Conservation (phyloP, 2,888 invertebrate species). For the Drosophila nigritarsus region DNA sequence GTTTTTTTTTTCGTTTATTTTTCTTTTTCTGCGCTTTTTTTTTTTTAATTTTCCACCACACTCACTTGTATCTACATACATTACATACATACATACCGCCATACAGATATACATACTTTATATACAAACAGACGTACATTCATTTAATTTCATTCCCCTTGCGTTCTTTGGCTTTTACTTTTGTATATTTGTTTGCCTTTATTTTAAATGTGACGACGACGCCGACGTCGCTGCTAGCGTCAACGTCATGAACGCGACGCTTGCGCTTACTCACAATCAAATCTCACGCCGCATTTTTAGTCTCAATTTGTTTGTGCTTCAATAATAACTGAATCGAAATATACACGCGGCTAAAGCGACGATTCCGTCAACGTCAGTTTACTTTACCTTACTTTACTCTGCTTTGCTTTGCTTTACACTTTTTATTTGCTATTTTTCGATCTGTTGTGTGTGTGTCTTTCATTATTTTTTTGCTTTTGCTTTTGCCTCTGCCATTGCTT, state of each 20-base stretch:
- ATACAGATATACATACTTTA: constrained; percentile 10
- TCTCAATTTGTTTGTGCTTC: constrained; percentile 83
- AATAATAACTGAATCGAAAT: constrained; percentile 82
- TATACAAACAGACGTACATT: constrained; percentile 27
- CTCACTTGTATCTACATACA: constrained; percentile 14
- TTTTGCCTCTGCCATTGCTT: constrained; percentile 57
- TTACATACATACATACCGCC: constrained; percentile 7
- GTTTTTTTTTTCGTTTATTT: constrained; percentile 31
- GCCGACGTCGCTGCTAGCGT: constrained; percentile 40
- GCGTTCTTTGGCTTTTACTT: constrained; percentile 60
- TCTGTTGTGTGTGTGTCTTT: constrained; percentile 28
- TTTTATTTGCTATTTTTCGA: constrained; percentile 40
- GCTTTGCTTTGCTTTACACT: constrained; percentile 33
- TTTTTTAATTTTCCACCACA: constrained; percentile 50
- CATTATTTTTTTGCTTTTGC: constrained; percentile 48
- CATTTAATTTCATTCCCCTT: constrained; percentile 53
- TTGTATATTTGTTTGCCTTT: constrained; percentile 55
- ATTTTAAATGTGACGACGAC: constrained; percentile 61
- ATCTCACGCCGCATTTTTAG: constrained; percentile 83
- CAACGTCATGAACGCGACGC: constrained; percentile 49
- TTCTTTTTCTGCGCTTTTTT: constrained; percentile 38
- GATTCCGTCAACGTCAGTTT: constrained; percentile 75
- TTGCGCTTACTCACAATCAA: constrained; percentile 82
- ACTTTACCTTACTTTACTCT: constrained; percentile 46
- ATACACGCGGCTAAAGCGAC: constrained; percentile 77